phyloP scores from a whole-genome alignment of 2,113 vertebrate species.

The Cisticola juncidis region DNA sequence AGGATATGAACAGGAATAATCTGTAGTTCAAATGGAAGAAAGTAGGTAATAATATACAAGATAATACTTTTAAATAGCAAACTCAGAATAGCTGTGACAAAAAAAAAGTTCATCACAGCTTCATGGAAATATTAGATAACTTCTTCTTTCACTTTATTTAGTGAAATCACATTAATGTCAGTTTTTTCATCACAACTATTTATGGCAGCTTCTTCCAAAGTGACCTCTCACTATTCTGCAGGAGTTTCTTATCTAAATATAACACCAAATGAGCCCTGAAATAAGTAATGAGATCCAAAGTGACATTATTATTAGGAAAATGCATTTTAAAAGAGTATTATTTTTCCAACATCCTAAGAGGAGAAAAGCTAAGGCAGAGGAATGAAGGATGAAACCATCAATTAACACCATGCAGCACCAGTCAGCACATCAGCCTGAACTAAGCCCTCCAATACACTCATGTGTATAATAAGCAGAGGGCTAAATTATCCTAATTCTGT shows the following conservation, averaged over 20 bases:
- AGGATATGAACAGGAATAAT: neutral
- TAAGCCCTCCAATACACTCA: neutral
- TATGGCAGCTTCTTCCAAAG: slow-evolving; percentile 2
- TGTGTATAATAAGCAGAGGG: neutral
- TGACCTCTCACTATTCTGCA: neutral
- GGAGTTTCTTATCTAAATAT: neutral
- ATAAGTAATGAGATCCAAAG: neutral
- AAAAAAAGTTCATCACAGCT: neutral
- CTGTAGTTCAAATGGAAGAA: neutral
- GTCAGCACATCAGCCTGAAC: neutral
- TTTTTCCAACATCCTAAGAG: neutral
- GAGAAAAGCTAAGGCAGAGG: neutral
- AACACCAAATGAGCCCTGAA: neutral
- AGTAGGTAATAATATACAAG: neutral
- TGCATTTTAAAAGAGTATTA: neutral
- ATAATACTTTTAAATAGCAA: neutral
- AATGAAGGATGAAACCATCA: neutral
- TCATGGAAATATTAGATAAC: neutral
- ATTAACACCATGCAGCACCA: neutral
- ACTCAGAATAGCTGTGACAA: neutral
- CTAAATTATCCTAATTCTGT: neutral
- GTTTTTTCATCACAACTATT: neutral
- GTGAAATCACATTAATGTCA: neutral
- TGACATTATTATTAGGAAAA: neutral
- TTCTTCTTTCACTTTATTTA: neutral